These are phyloP conservation scores for Bombus soroeensis DNA, from an alignment of 1,140 invertebrate genomes.

Conservation along the genomic window DNA sequence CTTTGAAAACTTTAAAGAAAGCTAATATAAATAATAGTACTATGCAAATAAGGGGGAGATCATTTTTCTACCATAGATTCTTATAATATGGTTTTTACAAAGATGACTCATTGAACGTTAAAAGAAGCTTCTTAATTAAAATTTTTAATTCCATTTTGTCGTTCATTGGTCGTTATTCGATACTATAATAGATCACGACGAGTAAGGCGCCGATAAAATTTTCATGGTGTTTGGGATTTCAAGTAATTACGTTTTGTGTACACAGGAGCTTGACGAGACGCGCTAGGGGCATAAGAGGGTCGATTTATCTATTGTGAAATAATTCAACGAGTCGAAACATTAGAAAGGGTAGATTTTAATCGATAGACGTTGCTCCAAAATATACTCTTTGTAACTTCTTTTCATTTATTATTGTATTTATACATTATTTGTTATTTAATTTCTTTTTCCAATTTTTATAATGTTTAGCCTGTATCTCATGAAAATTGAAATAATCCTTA, in stretches of 20 bases:
- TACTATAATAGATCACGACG: slow-evolving; percentile 46
- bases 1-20: too few species aligned
- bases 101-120: too few species aligned
- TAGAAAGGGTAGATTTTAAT: slow-evolving; percentile 58
- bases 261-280: slow-evolving; percentile 25
- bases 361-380: slow-evolving; percentile 36
- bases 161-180: slow-evolving; percentile 23
- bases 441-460: not conserved
- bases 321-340: slow-evolving; percentile 71
- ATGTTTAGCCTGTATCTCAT: too few species aligned
- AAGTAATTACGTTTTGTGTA: slow-evolving; percentile 78
- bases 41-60: too few species aligned
- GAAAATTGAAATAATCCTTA: too few species aligned
- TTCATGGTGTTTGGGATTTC: slow-evolving; percentile 79
- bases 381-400: not conserved
- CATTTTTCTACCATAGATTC: too few species aligned
- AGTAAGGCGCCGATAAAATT: slow-evolving; percentile 68
- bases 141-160: slow-evolving; percentile 38
- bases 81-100: too few species aligned
- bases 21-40: too few species aligned
- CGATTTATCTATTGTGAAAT: slow-evolving; percentile 73
- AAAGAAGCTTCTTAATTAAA: not conserved
- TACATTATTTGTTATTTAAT: not conserved
- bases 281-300: slow-evolving; percentile 56
- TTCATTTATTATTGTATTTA: not conserved